Percentiles rank a stretch among this genome's conserved stretches.
Conservation (phyloP, 2,888 invertebrate species). For the Rotaria sp. region DNA sequence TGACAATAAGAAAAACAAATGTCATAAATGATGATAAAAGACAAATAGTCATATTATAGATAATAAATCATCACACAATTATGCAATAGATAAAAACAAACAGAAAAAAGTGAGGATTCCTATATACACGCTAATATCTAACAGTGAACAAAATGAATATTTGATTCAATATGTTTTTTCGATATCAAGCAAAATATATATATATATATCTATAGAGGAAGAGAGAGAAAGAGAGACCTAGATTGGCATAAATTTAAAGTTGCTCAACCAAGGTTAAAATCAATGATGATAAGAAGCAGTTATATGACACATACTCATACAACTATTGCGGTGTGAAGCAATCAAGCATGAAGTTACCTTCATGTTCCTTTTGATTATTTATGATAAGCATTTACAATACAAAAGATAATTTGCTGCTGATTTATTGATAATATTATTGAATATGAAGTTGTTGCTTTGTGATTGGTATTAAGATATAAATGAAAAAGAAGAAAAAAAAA, state of each 20-base stretch:
- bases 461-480: not conserved
- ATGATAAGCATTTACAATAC: not conserved
- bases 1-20: no score
- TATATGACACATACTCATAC: not conserved
- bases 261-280: no score
- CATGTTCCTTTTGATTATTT: not conserved
- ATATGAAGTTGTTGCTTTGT: not conserved
- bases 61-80: no score
- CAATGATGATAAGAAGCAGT: not conserved
- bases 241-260: not conserved
- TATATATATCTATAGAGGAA: not conserved
- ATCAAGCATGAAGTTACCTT: not conserved
- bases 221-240: not conserved
- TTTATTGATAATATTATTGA: not conserved
- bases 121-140: not conserved
- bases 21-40: no score
- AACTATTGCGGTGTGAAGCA: not conserved
- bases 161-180: not conserved
- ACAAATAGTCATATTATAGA: no score
- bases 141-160: not conserved
- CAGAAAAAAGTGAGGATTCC: not conserved
- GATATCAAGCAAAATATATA: not conserved
- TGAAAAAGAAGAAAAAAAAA: not conserved
- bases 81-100: not conserved
- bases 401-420: not conserved